A percentile compares a stretch with the other conserved stretches of the same genome.
Evolutionary conservation across 2,888 invertebrate genomes (phyloP).

Genomic region (Cremastinae sp.): DNA sequence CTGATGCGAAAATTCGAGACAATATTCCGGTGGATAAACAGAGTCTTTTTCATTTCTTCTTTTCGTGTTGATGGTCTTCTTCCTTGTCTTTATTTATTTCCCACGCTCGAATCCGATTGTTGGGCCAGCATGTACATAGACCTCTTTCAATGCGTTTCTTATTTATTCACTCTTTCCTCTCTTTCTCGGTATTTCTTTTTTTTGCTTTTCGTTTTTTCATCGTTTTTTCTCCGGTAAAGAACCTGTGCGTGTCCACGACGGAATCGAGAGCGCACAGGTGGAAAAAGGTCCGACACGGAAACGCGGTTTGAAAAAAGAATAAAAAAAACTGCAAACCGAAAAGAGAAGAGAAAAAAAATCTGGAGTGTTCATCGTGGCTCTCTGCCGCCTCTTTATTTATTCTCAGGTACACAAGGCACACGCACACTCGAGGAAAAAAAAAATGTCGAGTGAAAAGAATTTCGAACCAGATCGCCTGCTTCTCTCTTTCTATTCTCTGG

Average conservation of each 20-base stretch:
- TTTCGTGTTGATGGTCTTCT: no score
- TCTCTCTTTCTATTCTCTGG: not conserved
- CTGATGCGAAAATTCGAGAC: no score
- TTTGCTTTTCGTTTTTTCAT: conserved; percentile 14
- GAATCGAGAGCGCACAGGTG: conserved; percentile 48
- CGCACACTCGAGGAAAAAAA: not conserved
- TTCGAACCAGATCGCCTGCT: conserved; percentile 25
- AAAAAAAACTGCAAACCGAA: not conserved
- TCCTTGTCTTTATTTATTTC: no score
- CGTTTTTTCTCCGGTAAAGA: not conserved
- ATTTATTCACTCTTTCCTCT: not conserved
- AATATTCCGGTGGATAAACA: no score
- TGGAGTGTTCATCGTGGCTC: not conserved
- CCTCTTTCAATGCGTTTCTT: no score
- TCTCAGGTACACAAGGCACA: conserved; percentile 43
- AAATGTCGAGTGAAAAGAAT: conserved; percentile 50
- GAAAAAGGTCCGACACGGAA: conserved; percentile 37
- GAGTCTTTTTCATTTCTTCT: no score
- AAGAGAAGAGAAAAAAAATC: conserved; percentile 17
- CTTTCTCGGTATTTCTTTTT: conserved; percentile 23
- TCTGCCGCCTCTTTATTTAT: conserved; percentile 45
- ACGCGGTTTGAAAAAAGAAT: conserved; percentile 33
- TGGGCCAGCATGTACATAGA: no score
- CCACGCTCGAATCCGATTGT: no score
- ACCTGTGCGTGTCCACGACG: conserved; percentile 28